phyloP scores from a whole-genome alignment of 2,113 vertebrate genomes.

The Megaceryle maxima region DNA sequence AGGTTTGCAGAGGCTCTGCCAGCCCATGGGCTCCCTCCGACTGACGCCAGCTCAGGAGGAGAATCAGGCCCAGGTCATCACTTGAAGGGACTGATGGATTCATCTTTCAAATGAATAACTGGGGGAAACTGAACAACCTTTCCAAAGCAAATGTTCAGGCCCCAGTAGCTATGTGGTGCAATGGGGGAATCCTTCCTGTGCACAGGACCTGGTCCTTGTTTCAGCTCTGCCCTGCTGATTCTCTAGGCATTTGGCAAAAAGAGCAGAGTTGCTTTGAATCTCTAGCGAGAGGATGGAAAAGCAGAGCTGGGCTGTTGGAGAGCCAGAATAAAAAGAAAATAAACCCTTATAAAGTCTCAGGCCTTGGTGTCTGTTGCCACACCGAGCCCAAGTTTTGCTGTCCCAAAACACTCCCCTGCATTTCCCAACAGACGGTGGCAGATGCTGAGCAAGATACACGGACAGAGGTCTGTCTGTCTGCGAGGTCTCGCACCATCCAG shows the following conservation, averaged over 20 bases:
- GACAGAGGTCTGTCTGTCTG: not conserved
- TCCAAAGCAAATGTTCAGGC: rapidly evolving
- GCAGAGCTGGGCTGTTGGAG: not conserved
- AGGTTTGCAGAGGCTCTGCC: not conserved
- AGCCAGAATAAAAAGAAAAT: not conserved
- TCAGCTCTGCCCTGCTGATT: not conserved
- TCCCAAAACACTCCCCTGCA: not conserved
- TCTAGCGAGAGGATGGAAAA: not conserved
- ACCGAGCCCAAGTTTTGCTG: not conserved
- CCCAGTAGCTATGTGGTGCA: not conserved
- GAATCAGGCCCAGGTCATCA: not conserved
- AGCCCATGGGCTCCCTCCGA: rapidly evolving
- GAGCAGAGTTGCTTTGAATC: not conserved
- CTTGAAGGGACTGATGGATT: not conserved
- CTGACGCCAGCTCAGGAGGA: not conserved
- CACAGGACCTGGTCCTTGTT: not conserved
- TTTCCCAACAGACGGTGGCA: rapidly evolving
- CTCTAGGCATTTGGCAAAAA: not conserved
- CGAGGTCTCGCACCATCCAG: rapidly evolving
- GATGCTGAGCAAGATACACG: rapidly evolving
- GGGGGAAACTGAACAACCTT: not conserved
- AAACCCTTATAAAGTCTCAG: not conserved
- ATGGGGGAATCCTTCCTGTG: not conserved
- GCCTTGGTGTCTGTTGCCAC: not conserved
- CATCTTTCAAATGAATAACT: not conserved